Conservation (phyloP, 2,113 vertebrate species). For the Syngnathus floridae region DNA sequence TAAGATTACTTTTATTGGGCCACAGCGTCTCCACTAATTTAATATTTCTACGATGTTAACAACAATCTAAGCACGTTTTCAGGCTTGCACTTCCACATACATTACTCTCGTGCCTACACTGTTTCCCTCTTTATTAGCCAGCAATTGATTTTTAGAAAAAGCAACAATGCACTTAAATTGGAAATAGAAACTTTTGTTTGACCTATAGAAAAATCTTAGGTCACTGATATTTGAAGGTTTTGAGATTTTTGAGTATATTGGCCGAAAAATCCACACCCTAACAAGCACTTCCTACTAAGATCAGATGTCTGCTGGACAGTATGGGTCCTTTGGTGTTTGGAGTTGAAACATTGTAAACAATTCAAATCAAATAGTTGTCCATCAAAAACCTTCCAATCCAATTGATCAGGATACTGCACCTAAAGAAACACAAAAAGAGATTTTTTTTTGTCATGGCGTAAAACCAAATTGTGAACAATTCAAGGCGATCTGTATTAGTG, state of each 20-base stretch:
- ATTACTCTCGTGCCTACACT: neutral
- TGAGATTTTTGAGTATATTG: neutral
- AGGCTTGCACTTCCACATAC: neutral
- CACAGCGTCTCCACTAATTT: neutral
- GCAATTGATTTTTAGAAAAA: neutral
- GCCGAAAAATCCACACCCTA: neutral
- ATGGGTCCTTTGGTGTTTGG: neutral
- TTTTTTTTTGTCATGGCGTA: neutral
- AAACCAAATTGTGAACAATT: neutral
- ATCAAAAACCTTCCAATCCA: neutral
- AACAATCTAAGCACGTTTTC: neutral
- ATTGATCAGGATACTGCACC: neutral
- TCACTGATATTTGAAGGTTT: neutral
- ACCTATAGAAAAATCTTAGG: neutral
- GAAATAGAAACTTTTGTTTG: neutral
- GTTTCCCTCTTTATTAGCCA: neutral
- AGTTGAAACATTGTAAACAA: neutral
- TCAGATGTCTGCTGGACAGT: neutral
- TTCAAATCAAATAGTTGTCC: neutral
- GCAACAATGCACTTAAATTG: neutral
- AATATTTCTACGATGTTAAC: neutral
- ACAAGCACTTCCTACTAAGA: neutral
- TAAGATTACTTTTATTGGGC: neutral
- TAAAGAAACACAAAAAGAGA: neutral
- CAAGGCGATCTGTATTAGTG: neutral